phyloP scores from a whole-genome alignment of 2,888 invertebrate genomes.

The Drosophila eohydei region DNA sequence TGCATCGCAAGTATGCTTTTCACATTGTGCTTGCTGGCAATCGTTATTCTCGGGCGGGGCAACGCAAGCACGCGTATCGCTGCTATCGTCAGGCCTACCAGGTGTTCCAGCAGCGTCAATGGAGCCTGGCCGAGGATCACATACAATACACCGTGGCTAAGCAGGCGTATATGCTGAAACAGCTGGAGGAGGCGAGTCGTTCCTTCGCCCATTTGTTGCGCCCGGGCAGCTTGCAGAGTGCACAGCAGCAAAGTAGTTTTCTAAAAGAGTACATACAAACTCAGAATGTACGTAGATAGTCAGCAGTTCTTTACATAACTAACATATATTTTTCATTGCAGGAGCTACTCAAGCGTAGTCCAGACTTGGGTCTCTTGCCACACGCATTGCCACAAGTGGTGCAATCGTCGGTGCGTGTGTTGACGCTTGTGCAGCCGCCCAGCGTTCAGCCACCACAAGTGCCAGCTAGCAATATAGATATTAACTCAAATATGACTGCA shows the following conservation, averaged over 20 bases:
- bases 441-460: constrained; percentile 74
- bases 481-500: constrained; percentile 82
- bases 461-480: constrained; percentile 83
- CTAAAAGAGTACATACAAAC: constrained; percentile 94
- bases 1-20: constrained; percentile 97
- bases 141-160: constrained; percentile 97
- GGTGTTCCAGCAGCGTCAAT: constrained; percentile 89
- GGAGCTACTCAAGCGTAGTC: constrained; percentile 82
- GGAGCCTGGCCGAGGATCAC: constrained; percentile 97
- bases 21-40: constrained; percentile 98
- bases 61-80: constrained; percentile 95
- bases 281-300: constrained; percentile 88
- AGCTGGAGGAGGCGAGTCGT: constrained; percentile 88
- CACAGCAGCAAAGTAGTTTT: constrained; percentile 91
- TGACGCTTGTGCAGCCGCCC: constrained; percentile 84
- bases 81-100: constrained; percentile 97
- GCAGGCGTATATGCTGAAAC: constrained; percentile 93
- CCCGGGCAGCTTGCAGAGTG: constrained; percentile 89
- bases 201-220: constrained; percentile 92
- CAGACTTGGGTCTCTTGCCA: constrained; percentile 86
- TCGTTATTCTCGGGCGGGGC: constrained; percentile 96
- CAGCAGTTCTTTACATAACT: background rate
- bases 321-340: constrained; percentile 30
- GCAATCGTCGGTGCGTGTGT: constrained; percentile 89
- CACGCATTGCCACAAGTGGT: constrained; percentile 91